Base-by-base conservation (phyloP, 2,888 invertebrate species). In the Apamea monoglypha region DNA sequence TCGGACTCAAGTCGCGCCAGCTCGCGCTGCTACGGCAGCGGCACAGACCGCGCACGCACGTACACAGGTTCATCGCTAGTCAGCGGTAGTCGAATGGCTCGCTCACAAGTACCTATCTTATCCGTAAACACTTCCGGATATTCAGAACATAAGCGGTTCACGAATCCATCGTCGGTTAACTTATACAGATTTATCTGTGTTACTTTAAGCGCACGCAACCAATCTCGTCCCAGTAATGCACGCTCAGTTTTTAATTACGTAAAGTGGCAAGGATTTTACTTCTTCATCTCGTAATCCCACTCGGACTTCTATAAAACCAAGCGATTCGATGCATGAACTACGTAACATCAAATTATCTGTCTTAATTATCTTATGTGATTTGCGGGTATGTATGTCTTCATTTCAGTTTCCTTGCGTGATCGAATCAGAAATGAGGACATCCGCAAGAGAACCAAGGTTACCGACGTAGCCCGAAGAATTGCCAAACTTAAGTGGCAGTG, bases 141-240 rank as follows among this genome's bases (percentile, higher is more conserved):
- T 61, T 29, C 29, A 61, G n/a, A 5, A 61, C 71, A 56, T 25
- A 56, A 53, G 21, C 10, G 53, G 10, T 53, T 53, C 53, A 53
- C 56, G 56, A 56, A 56, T 56, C 25, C 25, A 56, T 25, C 10
- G 53, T 53, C 53, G 53, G 25, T 53, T 53, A 53, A 7, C 53
- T 44, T 80, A 69, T 75, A 21, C 2, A 84, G 47, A n/a, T 75
- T 81, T 2, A 85, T 85, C 56, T 82, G 75, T n/a, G n/a, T 85
- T 21, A 87, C 71, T 8, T 87, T 82, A 50, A 88, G 67, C 21
- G 74, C 66, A n/a, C 83, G 68, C 14, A 89, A 44, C 89, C 88
- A 89, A 0, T 74, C 78, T 21, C 89, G 50, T 21, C 86, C 87
- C 44, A 86, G 29, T 16, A 86, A 66, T 12, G 87, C 82, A 44